Evolutionary conservation across 1,140 invertebrate species (phyloP), one percentile per base, ranked within the genome.

Genomic region (Colletes latitarsis): DNA sequence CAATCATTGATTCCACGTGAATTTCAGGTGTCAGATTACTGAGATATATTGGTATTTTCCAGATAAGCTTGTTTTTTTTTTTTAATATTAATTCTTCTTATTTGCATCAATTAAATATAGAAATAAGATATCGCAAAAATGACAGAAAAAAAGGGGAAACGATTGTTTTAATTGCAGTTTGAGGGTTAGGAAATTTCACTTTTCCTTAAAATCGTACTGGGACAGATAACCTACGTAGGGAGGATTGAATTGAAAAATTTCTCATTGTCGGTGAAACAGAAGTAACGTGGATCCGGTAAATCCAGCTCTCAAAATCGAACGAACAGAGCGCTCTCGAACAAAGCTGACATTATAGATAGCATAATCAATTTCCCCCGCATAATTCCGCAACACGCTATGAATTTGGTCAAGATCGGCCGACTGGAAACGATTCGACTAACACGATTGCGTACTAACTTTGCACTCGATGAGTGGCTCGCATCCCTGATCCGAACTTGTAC

Each of bases 401-500:
- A 85, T 78, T 85, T 80, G 87, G 87, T 88, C 87, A 82, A 85
- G 85, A 49, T 82, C 87, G 81, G 80, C 81, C 83, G 86, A 85
- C 86, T 82, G 89, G 88, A 93, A 91, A 88, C 82, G 86, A 92
- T 92, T 88, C 89, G 89, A 90, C 89, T 92, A 92, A 90, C 85
- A 77, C 90, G 90, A 92, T 92, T 92, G 88, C 89, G 90, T 91
- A 92, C 90, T 89, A 92, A 91, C 86, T 91, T 89, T 88, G 87
- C 89, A 88, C 89, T 84, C 83, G 83, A 88, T 87, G 85, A 80
- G 72, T 71, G 80, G 81, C 66, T 69, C 69, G 63, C 67, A 60
- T 52, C 66, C 19, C 66, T 43, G 49, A 67, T 68, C 49, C 57
- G 55, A 77, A 83, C 75, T 69, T 70, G 73, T 75, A 68, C 82